phyloP scores from a whole-genome alignment of 1,140 invertebrate species.

The Drosophila rufa region DNA sequence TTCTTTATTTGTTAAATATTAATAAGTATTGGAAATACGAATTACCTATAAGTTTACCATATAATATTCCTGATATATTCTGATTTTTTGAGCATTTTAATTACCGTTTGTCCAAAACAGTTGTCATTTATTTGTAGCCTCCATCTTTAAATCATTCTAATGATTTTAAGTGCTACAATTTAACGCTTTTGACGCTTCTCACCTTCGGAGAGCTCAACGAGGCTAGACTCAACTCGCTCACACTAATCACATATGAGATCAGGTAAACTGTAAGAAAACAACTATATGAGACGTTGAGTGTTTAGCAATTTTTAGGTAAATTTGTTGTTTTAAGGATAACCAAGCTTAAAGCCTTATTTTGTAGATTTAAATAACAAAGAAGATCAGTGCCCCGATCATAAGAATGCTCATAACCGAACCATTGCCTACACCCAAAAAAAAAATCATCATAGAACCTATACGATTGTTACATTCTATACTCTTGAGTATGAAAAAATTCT shows the following conservation, averaged over 20 bases:
- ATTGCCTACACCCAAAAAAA: background rate
- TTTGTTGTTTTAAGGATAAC: too few species aligned
- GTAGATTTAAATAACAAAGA: background rate
- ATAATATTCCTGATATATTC: background rate
- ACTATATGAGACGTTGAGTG: too few species aligned
- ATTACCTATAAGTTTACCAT: background rate
- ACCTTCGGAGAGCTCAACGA: conserved; percentile 61
- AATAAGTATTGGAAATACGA: too few species aligned
- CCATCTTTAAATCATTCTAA: conserved; percentile 34
- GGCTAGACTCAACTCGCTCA: conserved; percentile 31
- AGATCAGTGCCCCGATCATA: background rate
- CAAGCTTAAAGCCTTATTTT: background rate
- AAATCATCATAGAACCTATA: too few species aligned
- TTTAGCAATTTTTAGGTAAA: too few species aligned
- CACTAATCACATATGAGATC: conserved; percentile 50
- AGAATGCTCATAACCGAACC: too few species aligned
- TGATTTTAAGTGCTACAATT: conserved; percentile 60
- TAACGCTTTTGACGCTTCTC: conserved; percentile 67
- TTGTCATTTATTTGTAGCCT: conserved; percentile 9
- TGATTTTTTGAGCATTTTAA: background rate
- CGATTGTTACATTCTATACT: too few species aligned
- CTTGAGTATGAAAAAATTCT: too few species aligned
- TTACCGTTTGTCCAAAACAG: conserved; percentile 12
- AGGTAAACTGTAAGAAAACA: background rate
- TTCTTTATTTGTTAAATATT: background rate